Percentiles rank a stretch among this genome's conserved stretches.
These are phyloP conservation scores for Perithous albicinctus DNA, from an alignment of 2,888 invertebrate genomes.

Conservation along the genomic window DNA sequence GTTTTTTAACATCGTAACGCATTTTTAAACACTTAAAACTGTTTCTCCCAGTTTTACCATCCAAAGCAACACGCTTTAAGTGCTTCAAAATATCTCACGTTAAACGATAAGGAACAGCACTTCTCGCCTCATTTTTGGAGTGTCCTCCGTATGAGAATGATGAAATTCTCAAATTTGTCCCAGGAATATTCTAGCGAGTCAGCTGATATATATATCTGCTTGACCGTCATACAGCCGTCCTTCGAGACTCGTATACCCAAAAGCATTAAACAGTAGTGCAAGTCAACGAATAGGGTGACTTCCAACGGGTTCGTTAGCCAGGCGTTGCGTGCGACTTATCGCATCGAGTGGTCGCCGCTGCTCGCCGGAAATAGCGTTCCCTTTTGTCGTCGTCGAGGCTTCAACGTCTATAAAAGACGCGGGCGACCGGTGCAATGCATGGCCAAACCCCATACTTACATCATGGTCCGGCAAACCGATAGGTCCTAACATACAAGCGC, in stretches of 20 bases:
- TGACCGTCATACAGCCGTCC: neutral
- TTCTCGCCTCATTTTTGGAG: no score
- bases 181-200: neutral
- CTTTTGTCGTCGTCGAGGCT: conserved; percentile 70
- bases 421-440: conserved; percentile 53
- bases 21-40: no score
- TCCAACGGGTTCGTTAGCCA: conserved; percentile 44
- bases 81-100: no score
- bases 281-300: conserved; percentile 56
- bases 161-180: neutral
- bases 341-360: conserved; percentile 11
- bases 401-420: conserved; percentile 74
- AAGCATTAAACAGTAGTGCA: conserved; percentile 46
- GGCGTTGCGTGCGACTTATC: conserved; percentile 46
- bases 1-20: no score
- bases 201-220: neutral
- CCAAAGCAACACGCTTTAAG: no score
- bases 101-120: no score
- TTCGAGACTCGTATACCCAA: conserved; percentile 25
- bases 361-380: conserved; percentile 79
- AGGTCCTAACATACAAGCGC: conserved; percentile 57
- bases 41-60: no score
- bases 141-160: neutral
- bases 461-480: conserved; percentile 68
- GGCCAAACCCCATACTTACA: conserved; percentile 33